These are phyloP conservation scores for Epizoanthus fatuus DNA, from an alignment of 92 coral and sea anemone species.

Conservation along the genomic window DNA sequence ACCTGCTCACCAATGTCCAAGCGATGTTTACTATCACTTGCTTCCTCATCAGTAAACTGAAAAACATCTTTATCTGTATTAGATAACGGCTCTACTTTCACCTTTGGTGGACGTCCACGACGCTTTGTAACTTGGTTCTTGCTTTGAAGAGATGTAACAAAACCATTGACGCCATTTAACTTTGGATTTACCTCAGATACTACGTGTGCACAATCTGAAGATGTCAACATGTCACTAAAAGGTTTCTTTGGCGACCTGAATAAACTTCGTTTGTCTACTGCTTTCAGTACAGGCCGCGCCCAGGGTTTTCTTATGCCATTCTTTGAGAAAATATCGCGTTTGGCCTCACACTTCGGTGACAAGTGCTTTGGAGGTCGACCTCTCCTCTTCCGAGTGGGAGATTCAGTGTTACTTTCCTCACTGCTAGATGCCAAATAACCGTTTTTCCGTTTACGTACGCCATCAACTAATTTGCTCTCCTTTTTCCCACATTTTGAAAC, in stretches of 20 bases:
- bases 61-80: conserved; percentile 71
- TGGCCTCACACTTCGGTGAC: conserved; percentile 66
- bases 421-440: conserved; percentile 75
- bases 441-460: conserved; percentile 75
- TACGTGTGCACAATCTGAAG: conserved; percentile 49
- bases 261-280: conserved; percentile 81
- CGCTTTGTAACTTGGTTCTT: conserved; percentile 71
- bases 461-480: conserved; percentile 83
- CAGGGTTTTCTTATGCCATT: conserved; percentile 96
- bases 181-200: conserved; percentile 65
- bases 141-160: conserved; percentile 63
- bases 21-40: conserved; percentile 59
- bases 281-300: conserved; percentile 95
- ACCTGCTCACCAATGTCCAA: conserved; percentile 69
- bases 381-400: conserved; percentile 77
- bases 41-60: conserved; percentile 83
- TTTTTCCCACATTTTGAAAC: conserved; percentile 81
- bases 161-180: conserved; percentile 77
- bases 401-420: conserved; percentile 78
- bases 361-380: conserved; percentile 89
- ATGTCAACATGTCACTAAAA: conserved; percentile 53
- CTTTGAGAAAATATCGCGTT: conserved; percentile 76
- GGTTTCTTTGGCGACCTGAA: conserved; percentile 72
- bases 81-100: conserved; percentile 49
- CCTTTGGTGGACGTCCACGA: conserved; percentile 86